Base-by-base conservation (phyloP, 2,113 vertebrate species). In the Motacilla alba region DNA sequence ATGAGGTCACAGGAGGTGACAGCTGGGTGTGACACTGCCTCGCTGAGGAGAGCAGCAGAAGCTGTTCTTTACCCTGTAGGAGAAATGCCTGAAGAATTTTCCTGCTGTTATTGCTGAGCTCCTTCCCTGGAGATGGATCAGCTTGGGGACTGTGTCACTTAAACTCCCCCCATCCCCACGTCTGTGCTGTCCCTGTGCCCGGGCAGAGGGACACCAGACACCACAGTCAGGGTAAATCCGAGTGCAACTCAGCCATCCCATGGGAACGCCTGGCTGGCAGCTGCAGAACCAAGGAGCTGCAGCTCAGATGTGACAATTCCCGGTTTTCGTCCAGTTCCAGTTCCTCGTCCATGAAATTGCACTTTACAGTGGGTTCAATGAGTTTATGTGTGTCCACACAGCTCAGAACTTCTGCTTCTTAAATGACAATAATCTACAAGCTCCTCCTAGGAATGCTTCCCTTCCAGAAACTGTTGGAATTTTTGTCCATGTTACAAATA, bases 281-380 rank as follows among this genome's bases (percentile, higher is more conserved):
- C 77, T 89, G 60, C 9, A 78, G 83, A 91, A 70, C 31, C 60
- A 58, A 83, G 82, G 86, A 84, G 56, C 73, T 94, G 95, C 88
- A 62, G 53, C 11, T 31, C 43, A 81, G 55, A 49, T 93, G 89
- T 94, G 91, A 49, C 24, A 46, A 46, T 35, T 82, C 72, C 56
- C 74, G 97, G 97, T 95, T 96, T 98, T 96, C 96, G 97, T 97
- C 98, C 97, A 97, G 97, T 81, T 67, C 78, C 58, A 97, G 97
- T 78, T 86, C 80, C 53, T 72, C 77, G 17, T 83, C 78, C 39
- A 81, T 64, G 63, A 13, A 37, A 58, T 14, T 31, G 9, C 97
- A 96, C 94, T 97, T 97, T 83, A 86, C 84, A 47, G 33, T 28
- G 60, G 33, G 9, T 59, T 47, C 11, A 26, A 13, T 18, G 67